Percentiles rank a stretch among this genome's conserved stretches.
These are phyloP conservation scores for Terebella lapidaria DNA, from an alignment of 2,888 invertebrate species.

Conservation along the genomic window DNA sequence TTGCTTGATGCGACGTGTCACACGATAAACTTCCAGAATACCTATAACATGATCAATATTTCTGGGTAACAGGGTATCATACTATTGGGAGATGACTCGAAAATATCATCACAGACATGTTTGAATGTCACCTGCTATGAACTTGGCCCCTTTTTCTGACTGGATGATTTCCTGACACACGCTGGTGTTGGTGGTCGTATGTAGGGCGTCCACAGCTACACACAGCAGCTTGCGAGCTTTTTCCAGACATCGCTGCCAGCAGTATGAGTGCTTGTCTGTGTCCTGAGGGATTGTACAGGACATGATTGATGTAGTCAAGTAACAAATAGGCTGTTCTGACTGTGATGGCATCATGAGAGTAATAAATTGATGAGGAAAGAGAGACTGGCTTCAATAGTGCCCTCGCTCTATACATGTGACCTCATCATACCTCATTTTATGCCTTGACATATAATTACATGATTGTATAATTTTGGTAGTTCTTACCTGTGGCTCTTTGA, in stretches of 20 bases:
- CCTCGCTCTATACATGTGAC: too few species aligned
- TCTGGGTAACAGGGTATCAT: too few species aligned
- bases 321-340: background rate
- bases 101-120: too few species aligned
- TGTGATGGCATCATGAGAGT: background rate
- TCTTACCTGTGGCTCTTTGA: slow-evolving; percentile 31
- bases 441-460: background rate
- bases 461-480: background rate
- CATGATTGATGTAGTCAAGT: too few species aligned
- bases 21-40: slow-evolving; percentile 12
- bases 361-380: too few species aligned
- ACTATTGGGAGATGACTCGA: too few species aligned
- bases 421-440: too few species aligned
- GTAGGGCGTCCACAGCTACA: slow-evolving; percentile 59
- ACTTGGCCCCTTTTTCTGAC: slow-evolving; percentile 58
- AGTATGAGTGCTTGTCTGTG: slow-evolving; percentile 38
- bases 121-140: slow-evolving; percentile 57
- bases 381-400: too few species aligned
- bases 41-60: slow-evolving; percentile 6
- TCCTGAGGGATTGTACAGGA: slow-evolving; percentile 15
- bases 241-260: slow-evolving; percentile 57
- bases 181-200: slow-evolving; percentile 57
- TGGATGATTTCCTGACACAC: slow-evolving; percentile 59
- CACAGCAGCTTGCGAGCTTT: slow-evolving; percentile 58
- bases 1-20: slow-evolving; percentile 40